These are phyloP conservation scores for Melanerpes aurifrons DNA, from an alignment of 2,113 vertebrate species.

Conservation along the genomic window DNA sequence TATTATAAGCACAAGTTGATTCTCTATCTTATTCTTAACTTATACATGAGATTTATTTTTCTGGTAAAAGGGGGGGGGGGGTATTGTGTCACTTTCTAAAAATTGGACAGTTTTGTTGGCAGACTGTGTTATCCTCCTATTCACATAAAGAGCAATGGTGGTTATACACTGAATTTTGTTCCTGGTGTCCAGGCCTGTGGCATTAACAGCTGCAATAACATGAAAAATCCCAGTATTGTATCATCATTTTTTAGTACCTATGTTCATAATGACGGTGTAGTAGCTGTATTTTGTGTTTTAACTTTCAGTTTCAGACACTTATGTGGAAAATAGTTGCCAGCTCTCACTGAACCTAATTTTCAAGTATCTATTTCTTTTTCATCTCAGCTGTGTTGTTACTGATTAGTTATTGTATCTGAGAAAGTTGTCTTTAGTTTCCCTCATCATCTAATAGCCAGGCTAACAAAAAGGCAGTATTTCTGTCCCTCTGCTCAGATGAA, in stretches of 20 bases:
- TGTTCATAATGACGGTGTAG: not conserved
- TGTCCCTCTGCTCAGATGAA: constrained; percentile 46
- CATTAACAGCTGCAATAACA: not conserved
- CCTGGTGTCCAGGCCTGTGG: not conserved
- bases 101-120: not conserved
- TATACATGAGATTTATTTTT: not conserved
- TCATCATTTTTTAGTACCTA: not conserved
- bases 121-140: not conserved
- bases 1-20: not conserved
- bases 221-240: not conserved
- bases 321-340: not conserved
- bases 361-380: not conserved
- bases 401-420: not conserved
- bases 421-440: constrained; percentile 27
- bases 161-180: not conserved
- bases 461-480: constrained; percentile 48
- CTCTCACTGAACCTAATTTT: not conserved
- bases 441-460: not conserved
- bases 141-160: not conserved
- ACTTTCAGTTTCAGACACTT: not conserved
- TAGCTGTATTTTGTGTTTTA: not conserved
- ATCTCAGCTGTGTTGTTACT: not conserved
- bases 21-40: not conserved
- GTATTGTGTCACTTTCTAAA: not conserved
- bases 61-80: not conserved